Evolutionary conservation across 2,888 invertebrate genomes (phyloP), one percentile per base, ranked within the genome.

Genomic region (Vesta saturnalis): DNA sequence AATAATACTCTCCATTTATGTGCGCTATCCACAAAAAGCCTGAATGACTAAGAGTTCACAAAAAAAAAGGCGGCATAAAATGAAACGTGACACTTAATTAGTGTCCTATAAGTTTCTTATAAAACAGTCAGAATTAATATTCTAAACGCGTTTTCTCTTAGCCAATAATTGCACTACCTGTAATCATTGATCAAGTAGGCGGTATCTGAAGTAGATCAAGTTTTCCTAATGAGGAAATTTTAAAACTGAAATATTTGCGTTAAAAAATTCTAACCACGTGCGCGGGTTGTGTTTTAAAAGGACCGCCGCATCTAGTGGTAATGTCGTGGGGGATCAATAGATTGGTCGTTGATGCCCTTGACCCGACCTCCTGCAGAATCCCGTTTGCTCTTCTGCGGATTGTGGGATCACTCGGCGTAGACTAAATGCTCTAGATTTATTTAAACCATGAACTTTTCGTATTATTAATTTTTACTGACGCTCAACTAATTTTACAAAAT

Each of bases 281-380:
- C 74, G 69, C 72, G 73, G 62, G 68, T 63, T 58, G 23, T 70
- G 67, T 69, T 70, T 63, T 70, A 67, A 67, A 69, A 74, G 70
- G 69, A 67, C 59, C 72, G 67, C 39, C 8, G 2, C 23, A 8
- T 23, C 8, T 71, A 72, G 60, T 54, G 54, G 69, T 73, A 75
- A 75, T 76, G 77, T 72, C 75, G 78, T 75, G 73, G 75, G 77
- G 79, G 81, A 82, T 81, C 81, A 81, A 81, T 81, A 81, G 80
- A 80, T 80, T 80, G 79, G 80, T 77, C 78, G 78, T 73, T 74
- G 71, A 65, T 76, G 78, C 81, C 81, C 81, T 82, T 82, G 81
- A 82, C 82, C 82, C 80, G 79, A 81, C 81, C 81, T 81, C 79
- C 78, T 77, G 80, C 81, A 81, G 79, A 78, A 79, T 79, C 70